Conservation (phyloP, 2,113 vertebrate genomes). For the Excalfactoria chinensis region DNA sequence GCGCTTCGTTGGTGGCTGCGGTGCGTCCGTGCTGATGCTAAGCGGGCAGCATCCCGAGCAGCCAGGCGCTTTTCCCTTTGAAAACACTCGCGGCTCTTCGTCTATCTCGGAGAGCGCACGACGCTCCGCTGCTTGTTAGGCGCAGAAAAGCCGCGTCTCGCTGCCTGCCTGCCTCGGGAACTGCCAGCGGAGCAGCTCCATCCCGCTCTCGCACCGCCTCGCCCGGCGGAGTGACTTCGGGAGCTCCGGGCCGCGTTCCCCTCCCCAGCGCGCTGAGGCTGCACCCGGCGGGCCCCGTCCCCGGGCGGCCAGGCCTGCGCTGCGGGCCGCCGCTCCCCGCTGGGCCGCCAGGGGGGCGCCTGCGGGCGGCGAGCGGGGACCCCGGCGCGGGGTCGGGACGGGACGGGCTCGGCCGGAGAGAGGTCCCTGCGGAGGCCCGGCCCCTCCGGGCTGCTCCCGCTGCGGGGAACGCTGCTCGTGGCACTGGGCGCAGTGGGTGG, state of each 20-base stretch:
- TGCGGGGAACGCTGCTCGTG: no score
- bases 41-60: background rate
- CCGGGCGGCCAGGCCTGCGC: no score
- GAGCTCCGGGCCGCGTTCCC: background rate
- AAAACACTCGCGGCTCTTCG: background rate
- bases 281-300: no score
- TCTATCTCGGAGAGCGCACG: background rate
- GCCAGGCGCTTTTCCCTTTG: background rate
- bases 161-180: background rate
- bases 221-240: background rate
- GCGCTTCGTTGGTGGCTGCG: background rate
- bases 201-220: rapidly evolving
- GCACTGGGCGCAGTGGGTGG: slow-evolving; percentile 61
- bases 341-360: no score
- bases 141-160: background rate
- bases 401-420: no score
- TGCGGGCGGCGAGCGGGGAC: no score
- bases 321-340: no score
- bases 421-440: no score
- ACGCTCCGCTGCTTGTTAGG: background rate
- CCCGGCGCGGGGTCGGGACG: no score
- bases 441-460: background rate
- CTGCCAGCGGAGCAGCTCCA: background rate
- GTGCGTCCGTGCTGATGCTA: background rate
- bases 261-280: background rate